These are phyloP conservation scores for Scolopax mira DNA, from an alignment of 2,113 vertebrate genomes.

Conservation along the genomic window DNA sequence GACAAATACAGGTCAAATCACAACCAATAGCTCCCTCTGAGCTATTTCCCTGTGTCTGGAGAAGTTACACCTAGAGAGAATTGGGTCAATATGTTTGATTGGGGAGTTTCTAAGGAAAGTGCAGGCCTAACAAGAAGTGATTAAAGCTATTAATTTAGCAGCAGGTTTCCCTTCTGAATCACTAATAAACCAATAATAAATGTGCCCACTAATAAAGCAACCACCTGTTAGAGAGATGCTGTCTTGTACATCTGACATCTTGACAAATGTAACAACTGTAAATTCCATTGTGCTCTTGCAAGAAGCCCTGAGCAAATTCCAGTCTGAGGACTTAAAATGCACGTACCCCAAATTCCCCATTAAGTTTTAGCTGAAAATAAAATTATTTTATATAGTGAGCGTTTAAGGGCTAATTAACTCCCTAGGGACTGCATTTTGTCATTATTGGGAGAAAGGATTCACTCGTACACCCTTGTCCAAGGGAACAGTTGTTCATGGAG, in stretches of 20 bases:
- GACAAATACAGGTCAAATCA: neutral
- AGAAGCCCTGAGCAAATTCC: neutral
- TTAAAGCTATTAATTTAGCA: neutral
- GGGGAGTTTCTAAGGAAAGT: neutral
- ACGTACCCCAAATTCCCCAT: neutral
- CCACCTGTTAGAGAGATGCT: neutral
- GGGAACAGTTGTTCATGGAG: slow-evolving; percentile 1
- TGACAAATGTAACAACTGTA: neutral
- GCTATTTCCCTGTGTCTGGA: neutral
- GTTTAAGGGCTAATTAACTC: neutral
- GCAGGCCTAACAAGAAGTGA: neutral
- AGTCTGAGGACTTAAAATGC: neutral
- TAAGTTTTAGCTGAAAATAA: neutral
- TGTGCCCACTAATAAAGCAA: neutral
- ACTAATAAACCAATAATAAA: neutral
- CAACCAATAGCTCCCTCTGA: neutral
- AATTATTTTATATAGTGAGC: neutral
- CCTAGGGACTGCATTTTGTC: neutral
- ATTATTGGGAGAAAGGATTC: neutral
- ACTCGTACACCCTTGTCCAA: neutral
- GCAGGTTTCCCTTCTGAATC: neutral
- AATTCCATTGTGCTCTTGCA: neutral
- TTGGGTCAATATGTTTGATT: neutral
- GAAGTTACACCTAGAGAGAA: neutral
- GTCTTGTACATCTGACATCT: neutral